phyloP scores from a whole-genome alignment of 2,888 invertebrate species.

The Acanthacorydalis orientalis region DNA sequence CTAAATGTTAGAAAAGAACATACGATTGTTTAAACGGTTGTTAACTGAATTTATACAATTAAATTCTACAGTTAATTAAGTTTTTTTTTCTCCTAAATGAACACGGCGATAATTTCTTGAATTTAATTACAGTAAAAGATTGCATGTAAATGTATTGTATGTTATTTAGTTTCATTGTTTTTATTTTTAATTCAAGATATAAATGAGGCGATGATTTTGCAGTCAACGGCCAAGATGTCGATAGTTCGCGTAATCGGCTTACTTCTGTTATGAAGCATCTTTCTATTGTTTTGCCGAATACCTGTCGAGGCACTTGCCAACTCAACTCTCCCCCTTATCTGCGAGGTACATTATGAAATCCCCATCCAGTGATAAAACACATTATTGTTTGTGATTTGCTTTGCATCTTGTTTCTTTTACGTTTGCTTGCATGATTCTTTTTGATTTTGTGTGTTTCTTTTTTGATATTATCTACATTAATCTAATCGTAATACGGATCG shows the following conservation, averaged over 20 bases:
- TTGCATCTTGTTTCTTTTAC: background rate
- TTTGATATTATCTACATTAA: slow-evolving; percentile 3
- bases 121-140: no score
- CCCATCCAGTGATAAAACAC: slow-evolving; percentile 17
- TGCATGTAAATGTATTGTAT: background rate
- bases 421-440: no score
- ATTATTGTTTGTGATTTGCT: background rate
- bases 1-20: no score
- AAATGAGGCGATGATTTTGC: slow-evolving; percentile 26
- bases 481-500: background rate
- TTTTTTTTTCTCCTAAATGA: no score
- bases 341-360: slow-evolving; percentile 37
- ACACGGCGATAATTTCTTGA: no score
- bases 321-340: slow-evolving; percentile 47
- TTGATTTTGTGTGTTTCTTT: background rate
- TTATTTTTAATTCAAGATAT: slow-evolving; percentile 22
- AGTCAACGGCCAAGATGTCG: slow-evolving; percentile 19
- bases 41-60: no score
- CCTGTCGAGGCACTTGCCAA: slow-evolving; percentile 53
- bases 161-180: slow-evolving; percentile 13
- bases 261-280: slow-evolving; percentile 30
- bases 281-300: slow-evolving; percentile 48
- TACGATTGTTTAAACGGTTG: no score
- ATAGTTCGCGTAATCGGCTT: slow-evolving; percentile 21
- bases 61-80: no score